Percentiles rank a stretch among this genome's conserved stretches.
These are phyloP conservation scores for Eptesicus fuscus DNA, from an alignment of 2,113 vertebrate genomes.

Conservation along the genomic window DNA sequence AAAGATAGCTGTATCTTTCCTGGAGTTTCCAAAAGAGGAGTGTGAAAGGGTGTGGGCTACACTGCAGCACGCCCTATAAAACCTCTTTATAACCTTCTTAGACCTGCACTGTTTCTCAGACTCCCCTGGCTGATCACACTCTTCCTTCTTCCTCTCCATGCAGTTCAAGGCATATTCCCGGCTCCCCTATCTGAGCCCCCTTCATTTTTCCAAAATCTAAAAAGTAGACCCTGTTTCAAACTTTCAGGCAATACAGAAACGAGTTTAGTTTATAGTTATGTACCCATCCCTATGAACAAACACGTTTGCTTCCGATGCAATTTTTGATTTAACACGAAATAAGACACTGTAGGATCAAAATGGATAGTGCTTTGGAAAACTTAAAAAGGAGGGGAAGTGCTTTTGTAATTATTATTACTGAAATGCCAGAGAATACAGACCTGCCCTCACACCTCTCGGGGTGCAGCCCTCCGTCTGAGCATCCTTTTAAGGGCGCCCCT, in stretches of 20 bases:
- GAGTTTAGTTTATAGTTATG: neutral
- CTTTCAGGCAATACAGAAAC: neutral
- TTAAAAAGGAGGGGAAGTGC: neutral
- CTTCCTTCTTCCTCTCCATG: neutral
- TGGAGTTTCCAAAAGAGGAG: neutral
- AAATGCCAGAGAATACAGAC: neutral
- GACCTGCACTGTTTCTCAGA: neutral
- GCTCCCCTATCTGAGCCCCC: neutral
- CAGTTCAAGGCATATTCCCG: neutral
- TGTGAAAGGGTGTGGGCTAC: neutral
- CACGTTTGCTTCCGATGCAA: neutral
- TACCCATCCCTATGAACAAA: neutral
- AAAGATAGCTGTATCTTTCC: neutral
- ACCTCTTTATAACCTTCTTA: neutral
- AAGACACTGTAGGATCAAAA: neutral
- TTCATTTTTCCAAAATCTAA: neutral
- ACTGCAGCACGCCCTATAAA: neutral
- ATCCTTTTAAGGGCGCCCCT: slow-evolving; percentile 35
- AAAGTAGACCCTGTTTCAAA: neutral
- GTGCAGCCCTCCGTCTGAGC: neutral
- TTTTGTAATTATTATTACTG: neutral
- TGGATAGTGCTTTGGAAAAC: neutral
- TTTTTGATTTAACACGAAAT: neutral
- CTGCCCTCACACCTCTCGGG: neutral
- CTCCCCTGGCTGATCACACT: neutral